Evolutionary conservation across 2,113 vertebrate species (phyloP), one percentile per base, ranked within the genome.

Genomic region (Triplophysa siluroides): DNA sequence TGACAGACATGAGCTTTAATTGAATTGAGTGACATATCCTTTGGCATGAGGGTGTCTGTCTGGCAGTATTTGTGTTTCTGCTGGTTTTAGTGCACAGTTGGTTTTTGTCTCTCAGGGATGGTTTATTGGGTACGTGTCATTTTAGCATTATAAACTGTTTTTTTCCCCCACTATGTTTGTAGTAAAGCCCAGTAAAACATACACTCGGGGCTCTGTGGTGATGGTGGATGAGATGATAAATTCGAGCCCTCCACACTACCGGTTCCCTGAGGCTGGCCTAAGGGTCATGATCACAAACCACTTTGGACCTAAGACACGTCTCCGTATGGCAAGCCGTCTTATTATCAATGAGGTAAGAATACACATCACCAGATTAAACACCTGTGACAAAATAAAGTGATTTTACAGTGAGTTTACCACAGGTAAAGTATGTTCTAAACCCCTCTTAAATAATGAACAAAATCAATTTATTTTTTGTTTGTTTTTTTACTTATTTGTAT

Each of bases 201-300:
- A 94, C 69, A 88, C 93, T 86, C 94, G 92, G 60, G 96, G 87
- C 81, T 95, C 92, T 0, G 96, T 99, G 85, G 94, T 98, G 88
- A 99, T 98, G 96, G 97, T 98, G 88, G 97, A 99, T 65, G 97
- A 99, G 91, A 95, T 98, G 84, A 94, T 98, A 84, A 95, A 95
- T 85, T 94, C 94, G 89, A 99, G 95, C 76, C 97, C 96, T 1
- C 95, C 96, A 14, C 98, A 97, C 72, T 96, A 94, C 86, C 93
- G 92, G 23, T 97, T 99, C 77, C 96, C 97, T 0, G 97, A 99
- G 84, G 96, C 97, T 0, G 96, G 97, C 13, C 90, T 99, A 18
- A 93, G 97, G 21, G 88, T 99, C 75, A 99, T 99, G 97, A 96
- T 99, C 86, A 99, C 97, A 23, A 98, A 95, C 82, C 97, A 96